Percentiles rank a stretch among this genome's conserved stretches.
Conservation (phyloP, 2,113 vertebrate genomes). For the Rana temporaria region DNA sequence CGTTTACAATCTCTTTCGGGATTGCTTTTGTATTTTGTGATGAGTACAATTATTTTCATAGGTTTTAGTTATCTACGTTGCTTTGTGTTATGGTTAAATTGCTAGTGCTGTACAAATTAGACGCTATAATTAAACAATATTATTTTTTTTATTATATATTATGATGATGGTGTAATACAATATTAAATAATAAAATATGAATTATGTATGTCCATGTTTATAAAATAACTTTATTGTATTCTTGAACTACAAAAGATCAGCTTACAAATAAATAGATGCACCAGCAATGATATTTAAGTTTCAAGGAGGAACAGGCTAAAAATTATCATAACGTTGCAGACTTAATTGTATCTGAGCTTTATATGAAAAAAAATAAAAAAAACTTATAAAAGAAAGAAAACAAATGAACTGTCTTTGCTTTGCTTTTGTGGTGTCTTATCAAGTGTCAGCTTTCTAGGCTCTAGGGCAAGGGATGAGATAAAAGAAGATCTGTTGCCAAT, state of each 20-base stretch:
- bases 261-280: background rate
- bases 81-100: too few species aligned
- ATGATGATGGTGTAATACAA: too few species aligned
- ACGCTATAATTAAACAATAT: too few species aligned
- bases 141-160: too few species aligned
- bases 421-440: conserved; percentile 57
- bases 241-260: background rate
- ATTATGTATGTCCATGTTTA: too few species aligned
- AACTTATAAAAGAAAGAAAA: background rate
- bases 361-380: background rate
- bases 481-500: conserved; percentile 60
- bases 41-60: too few species aligned
- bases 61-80: too few species aligned
- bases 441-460: conserved; percentile 56
- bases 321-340: background rate
- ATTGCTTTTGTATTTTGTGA: too few species aligned
- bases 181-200: too few species aligned
- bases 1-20: too few species aligned
- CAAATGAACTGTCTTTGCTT: background rate
- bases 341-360: conserved; percentile 6
- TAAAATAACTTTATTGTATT: too few species aligned
- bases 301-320: background rate
- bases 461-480: conserved; percentile 58
- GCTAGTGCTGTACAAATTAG: too few species aligned
- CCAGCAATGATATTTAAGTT: background rate